Base-by-base conservation (phyloP, 2,797 vertebrate genomes). In the Paedocypris micromegethes region DNA sequence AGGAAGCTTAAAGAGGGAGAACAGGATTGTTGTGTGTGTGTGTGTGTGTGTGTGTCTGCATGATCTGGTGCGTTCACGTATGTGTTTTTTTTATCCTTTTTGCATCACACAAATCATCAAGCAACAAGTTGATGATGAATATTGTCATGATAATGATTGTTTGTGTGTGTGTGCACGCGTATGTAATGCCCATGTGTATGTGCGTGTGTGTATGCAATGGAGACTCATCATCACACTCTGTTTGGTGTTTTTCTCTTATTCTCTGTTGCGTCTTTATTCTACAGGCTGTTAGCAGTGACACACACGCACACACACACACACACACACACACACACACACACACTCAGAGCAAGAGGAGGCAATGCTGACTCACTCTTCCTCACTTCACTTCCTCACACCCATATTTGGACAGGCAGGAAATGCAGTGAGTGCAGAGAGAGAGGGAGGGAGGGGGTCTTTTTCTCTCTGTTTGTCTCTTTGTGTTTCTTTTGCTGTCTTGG, bases 321-420 rank as follows among this genome's bases (percentile, higher is more conserved):
- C 41, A 58, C 8, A 44, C 44, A 9, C 43, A 47, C 38, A 47
- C 46, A 59, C 50, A 38, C 23, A 60, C 38, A 62, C 47, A 51
- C 46, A 52, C 23, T 5, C 60, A 63, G 4, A 67, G 70, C 53
- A 61, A 55, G 69, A 45, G 55, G 66, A 64, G 65, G 65, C 69
- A 57, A 44, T 49, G 80, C 85, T 90, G 89, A 90, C 79, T 90
- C 88, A 90, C 87, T 78, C 81, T 81, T 85, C 86, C 85, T 87
- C 87, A 88, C 88, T 84, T 89, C 88, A 88, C 47, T 88, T 72
- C 5, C 70, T 68, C 81, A 48, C 55, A 85, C 70, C 89, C 88
- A 90, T 89, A 88, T 90, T 81, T 87, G 88, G 88, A 77, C 83
- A 82, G 68, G 75, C 84, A 83, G 88, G 87, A 89, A 86, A 83